These are phyloP conservation scores for Chrysolina haemoptera DNA, from an alignment of 2,888 invertebrate genomes.

Conservation along the genomic window DNA sequence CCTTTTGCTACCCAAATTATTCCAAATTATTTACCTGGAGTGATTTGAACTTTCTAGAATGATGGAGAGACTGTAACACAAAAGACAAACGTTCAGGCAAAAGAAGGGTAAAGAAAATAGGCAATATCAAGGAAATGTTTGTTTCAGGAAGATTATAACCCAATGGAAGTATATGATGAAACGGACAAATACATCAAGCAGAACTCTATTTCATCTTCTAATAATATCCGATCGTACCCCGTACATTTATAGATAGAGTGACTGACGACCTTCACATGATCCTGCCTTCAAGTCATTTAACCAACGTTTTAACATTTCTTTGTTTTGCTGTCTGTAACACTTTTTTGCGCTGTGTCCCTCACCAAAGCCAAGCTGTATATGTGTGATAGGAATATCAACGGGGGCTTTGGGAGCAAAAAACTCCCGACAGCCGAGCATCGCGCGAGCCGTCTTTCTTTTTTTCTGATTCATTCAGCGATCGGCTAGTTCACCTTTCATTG, in stretches of 20 bases:
- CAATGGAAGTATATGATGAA: too few relatives aligned
- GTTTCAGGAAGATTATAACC: too few relatives aligned
- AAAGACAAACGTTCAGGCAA: too few relatives aligned
- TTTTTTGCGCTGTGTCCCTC: conserved; percentile 58
- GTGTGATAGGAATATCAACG: conserved; percentile 57
- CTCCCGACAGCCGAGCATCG: conserved; percentile 45
- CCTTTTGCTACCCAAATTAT: too few relatives aligned
- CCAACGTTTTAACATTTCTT: conserved; percentile 59
- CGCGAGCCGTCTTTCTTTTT: conserved; percentile 49
- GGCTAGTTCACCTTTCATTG: conserved; percentile 55
- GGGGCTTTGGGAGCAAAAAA: conserved; percentile 51
- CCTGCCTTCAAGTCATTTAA: conserved; percentile 58
- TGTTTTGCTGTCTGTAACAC: conserved; percentile 62
- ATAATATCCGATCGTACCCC: conserved; percentile 3
- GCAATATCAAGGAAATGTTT: too few relatives aligned
- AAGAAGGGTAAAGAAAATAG: too few relatives aligned
- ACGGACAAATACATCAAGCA: too few relatives aligned
- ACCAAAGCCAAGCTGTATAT: conserved; percentile 46
- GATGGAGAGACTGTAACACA: too few relatives aligned
- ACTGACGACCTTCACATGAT: conserved; percentile 53
- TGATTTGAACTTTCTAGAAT: too few relatives aligned
- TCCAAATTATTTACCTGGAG: too few relatives aligned
- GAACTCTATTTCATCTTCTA: neutral
- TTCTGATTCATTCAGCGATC: conserved; percentile 55
- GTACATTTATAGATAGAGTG: conserved; percentile 17